Percentiles rank a stretch among this genome's conserved stretches.
Evolutionary conservation across 1,140 invertebrate species (phyloP).

Genomic region (Drosophila ironensis): DNA sequence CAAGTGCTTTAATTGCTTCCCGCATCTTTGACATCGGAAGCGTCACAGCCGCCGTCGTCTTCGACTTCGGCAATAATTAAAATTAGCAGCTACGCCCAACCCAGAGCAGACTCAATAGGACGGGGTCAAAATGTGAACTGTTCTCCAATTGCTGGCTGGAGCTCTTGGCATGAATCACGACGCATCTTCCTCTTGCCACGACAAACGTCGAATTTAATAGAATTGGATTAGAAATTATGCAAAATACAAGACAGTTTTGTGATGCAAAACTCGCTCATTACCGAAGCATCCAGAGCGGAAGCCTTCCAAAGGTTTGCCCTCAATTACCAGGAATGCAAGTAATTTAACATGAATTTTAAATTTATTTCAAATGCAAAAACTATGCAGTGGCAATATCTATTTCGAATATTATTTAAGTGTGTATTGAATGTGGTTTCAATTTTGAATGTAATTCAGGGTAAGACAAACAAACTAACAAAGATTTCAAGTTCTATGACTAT

Average conservation of each 20-base stretch:
- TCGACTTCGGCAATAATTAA: slow-evolving; percentile 58
- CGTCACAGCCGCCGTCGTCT: slow-evolving; percentile 15
- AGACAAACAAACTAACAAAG: too few relatives aligned
- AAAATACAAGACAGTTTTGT: slow-evolving; percentile 53
- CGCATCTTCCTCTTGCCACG: slow-evolving; percentile 29
- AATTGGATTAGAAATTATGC: slow-evolving; percentile 64
- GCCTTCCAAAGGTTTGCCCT: background rate
- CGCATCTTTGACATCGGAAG: slow-evolving; percentile 76
- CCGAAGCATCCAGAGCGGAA: background rate
- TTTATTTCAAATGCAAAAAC: too few relatives aligned
- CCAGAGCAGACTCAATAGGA: slow-evolving; percentile 48
- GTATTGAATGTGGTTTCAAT: too few relatives aligned
- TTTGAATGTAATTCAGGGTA: too few relatives aligned
- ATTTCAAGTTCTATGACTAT: too few relatives aligned
- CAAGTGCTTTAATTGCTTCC: slow-evolving; percentile 71
- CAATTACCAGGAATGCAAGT: too few relatives aligned
- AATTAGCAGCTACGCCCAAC: slow-evolving; percentile 71
- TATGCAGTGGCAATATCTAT: too few relatives aligned
- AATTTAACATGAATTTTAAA: too few relatives aligned
- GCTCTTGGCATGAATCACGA: slow-evolving; percentile 16
- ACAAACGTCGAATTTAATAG: slow-evolving; percentile 28
- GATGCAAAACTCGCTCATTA: slow-evolving; percentile 49
- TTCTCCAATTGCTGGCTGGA: slow-evolving; percentile 58
- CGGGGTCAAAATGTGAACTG: slow-evolving; percentile 69
- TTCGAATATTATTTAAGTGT: too few relatives aligned